Evolutionary conservation across 2,113 vertebrate genomes (phyloP).

Genomic region (Embiotoca jacksoni): DNA sequence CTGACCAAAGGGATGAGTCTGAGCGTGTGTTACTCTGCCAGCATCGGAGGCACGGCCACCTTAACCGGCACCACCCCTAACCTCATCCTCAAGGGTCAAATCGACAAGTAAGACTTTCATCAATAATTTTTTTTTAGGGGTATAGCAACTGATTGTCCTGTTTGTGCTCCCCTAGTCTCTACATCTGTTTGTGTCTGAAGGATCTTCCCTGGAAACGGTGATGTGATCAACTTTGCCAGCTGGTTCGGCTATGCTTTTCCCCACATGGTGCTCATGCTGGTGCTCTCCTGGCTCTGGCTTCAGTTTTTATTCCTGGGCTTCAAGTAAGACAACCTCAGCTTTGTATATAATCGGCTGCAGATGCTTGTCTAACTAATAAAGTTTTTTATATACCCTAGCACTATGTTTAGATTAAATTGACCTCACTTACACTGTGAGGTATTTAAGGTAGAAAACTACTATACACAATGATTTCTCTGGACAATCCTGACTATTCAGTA

Average conservation of each 20-base stretch:
- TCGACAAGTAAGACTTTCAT: constrained; percentile 85
- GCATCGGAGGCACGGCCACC: constrained; percentile 94
- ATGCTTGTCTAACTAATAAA: too few relatives aligned
- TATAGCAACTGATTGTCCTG: neutral
- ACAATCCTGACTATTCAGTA: too few relatives aligned
- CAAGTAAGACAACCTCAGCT: constrained; percentile 85
- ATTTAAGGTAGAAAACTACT: too few relatives aligned
- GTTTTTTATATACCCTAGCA: neutral
- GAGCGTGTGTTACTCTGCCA: constrained; percentile 91
- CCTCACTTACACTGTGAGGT: too few relatives aligned
- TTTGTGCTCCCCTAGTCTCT: neutral
- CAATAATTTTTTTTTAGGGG: neutral
- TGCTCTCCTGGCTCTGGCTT: constrained; percentile 90
- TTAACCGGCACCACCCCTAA: constrained; percentile 94
- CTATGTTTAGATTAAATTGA: too few relatives aligned
- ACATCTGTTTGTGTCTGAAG: constrained; percentile 73
- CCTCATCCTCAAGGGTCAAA: constrained; percentile 93
- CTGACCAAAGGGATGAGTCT: constrained; percentile 91
- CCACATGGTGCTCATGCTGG: constrained; percentile 87
- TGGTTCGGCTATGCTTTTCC: constrained; percentile 95
- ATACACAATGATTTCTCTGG: too few relatives aligned
- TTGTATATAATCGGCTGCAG: too few relatives aligned
- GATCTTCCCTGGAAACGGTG: constrained; percentile 79
- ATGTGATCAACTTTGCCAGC: constrained; percentile 91
- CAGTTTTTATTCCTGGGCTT: constrained; percentile 90